These are phyloP conservation scores for Xanthia icteritia DNA, from an alignment of 2,888 invertebrate genomes.

Conservation along the genomic window DNA sequence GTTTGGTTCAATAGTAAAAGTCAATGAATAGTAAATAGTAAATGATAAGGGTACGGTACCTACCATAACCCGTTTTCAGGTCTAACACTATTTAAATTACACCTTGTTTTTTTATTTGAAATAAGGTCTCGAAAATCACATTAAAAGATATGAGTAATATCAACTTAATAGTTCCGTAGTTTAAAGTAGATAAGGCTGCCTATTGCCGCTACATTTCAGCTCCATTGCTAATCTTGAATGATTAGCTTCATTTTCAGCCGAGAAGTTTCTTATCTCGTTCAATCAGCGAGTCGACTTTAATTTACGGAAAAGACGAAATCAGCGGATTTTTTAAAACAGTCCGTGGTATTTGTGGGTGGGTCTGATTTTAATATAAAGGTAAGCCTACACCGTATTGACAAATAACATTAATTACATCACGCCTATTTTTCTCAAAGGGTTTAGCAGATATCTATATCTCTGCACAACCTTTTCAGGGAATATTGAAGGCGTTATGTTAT, in stretches of 20 bases:
- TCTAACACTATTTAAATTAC: background rate
- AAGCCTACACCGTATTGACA: no score
- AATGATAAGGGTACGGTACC: background rate
- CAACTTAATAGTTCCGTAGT: slow-evolving; percentile 5
- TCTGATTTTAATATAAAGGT: slow-evolving; percentile 11
- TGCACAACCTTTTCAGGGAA: background rate
- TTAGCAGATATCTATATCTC: background rate
- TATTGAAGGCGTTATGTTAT: background rate
- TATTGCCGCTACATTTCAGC: slow-evolving; percentile 27
- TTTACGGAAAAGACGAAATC: slow-evolving; percentile 50
- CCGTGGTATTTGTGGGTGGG: background rate
- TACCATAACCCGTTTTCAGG: background rate
- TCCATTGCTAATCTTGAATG: slow-evolving; percentile 52
- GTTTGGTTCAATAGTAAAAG: background rate
- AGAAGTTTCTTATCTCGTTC: slow-evolving; percentile 53
- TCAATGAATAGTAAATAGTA: no score
- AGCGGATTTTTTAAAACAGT: slow-evolving; percentile 37
- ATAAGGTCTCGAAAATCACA: background rate
- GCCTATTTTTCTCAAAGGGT: background rate
- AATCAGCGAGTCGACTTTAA: slow-evolving; percentile 46
- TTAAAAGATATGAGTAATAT: slow-evolving; percentile 2
- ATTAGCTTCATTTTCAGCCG: slow-evolving; percentile 44
- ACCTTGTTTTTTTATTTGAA: background rate
- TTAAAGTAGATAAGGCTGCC: slow-evolving; percentile 18
- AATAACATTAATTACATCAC: background rate